Conservation (phyloP, 1,140 invertebrate genomes). For the Bombus haemorrhoidalis region DNA sequence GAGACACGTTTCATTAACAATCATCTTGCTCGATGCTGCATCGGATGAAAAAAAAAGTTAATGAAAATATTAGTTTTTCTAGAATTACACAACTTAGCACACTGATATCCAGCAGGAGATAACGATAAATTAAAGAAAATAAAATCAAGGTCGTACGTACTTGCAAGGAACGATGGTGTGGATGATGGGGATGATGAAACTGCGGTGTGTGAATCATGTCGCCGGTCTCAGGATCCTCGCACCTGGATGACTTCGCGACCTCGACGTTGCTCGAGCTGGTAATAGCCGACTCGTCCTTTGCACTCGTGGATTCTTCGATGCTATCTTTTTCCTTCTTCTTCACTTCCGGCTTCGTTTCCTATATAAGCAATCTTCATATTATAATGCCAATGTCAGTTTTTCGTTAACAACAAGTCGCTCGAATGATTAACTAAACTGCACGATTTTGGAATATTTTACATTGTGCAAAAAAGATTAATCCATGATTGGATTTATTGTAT, state of each 20-base stretch:
- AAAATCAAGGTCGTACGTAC: conserved; percentile 75
- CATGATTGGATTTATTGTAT: not conserved
- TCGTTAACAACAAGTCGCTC: not conserved
- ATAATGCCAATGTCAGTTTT: not conserved
- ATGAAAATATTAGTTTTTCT: too few species aligned
- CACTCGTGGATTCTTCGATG: conserved; percentile 67
- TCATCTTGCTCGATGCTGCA: too few species aligned
- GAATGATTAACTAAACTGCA: not conserved
- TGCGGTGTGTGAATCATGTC: conserved; percentile 88
- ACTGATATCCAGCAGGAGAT: not conserved
- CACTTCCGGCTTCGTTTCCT: conserved; percentile 72
- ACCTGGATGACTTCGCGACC: conserved; percentile 69
- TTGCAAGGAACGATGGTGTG: conserved; percentile 84
- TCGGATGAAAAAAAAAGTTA: too few species aligned
- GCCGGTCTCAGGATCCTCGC: conserved; percentile 82
- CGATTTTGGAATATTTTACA: not conserved
- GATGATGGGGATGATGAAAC: conserved; percentile 84
- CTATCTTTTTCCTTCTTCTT: conserved; percentile 70
- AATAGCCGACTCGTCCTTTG: conserved; percentile 62
- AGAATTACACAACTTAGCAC: too few species aligned
- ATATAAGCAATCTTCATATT: not conserved
- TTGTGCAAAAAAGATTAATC: too few species aligned
- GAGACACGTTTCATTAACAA: too few species aligned
- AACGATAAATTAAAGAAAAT: conserved; percentile 21
- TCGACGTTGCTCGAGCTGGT: conserved; percentile 68